Conservation (phyloP, 1,140 invertebrate species). For the Rhagoletis zephyria region DNA sequence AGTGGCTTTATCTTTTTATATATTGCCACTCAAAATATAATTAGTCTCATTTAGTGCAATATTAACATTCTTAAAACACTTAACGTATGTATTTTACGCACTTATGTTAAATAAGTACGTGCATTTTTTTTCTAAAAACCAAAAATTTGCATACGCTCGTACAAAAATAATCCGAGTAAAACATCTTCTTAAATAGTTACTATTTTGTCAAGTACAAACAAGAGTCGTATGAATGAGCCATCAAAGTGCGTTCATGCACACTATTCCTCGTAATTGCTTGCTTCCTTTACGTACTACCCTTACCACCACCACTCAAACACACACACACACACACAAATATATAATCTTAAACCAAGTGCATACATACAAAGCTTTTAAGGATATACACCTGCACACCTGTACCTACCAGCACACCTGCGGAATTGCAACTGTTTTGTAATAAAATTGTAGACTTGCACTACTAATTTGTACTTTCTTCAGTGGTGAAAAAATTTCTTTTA, state of each 20-base stretch:
- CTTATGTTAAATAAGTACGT: neutral
- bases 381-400: neutral
- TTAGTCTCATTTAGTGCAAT: neutral
- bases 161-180: neutral
- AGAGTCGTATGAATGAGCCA: slow-evolving; percentile 10
- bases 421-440: slow-evolving; percentile 25
- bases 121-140: neutral
- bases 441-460: slow-evolving; percentile 26
- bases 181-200: neutral
- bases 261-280: slow-evolving; percentile 29
- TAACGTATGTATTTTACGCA: neutral
- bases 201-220: neutral
- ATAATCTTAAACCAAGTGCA: neutral
- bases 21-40: neutral
- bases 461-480: slow-evolving; percentile 46
- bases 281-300: neutral
- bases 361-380: neutral
- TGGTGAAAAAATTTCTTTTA: slow-evolving; percentile 39
- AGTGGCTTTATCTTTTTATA: too few species aligned
- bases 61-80: neutral
- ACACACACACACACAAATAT: neutral
- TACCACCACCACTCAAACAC: neutral
- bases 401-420: neutral
- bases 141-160: neutral
- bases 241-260: slow-evolving; percentile 36